A percentile compares a stretch with the other conserved stretches of the same genome.
phyloP scores from a whole-genome alignment of 2,797 vertebrate genomes.

The Cyprinella venusta region DNA sequence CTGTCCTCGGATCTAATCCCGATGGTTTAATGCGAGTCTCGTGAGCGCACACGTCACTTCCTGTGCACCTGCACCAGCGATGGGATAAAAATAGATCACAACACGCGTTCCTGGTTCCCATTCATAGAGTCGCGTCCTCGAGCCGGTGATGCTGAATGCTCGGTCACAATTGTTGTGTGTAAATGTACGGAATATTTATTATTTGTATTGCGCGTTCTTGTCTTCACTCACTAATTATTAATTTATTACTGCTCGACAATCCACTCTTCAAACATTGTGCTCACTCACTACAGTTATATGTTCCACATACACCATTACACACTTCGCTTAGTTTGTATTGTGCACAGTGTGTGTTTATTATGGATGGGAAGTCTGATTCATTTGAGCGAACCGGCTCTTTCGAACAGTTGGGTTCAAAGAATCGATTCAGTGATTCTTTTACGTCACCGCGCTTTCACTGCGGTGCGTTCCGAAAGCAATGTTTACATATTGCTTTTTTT shows the following conservation, averaged over 20 bases:
- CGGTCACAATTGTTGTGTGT: no score
- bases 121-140: slow-evolving; percentile 8
- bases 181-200: no score
- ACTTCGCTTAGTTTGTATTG: neutral
- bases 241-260: neutral
- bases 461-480: no score
- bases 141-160: neutral
- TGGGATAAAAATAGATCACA: slow-evolving; percentile 50
- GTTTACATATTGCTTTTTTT: neutral
- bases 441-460: neutral
- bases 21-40: slow-evolving; percentile 61
- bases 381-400: neutral
- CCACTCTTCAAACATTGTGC: neutral
- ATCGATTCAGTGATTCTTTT: neutral
- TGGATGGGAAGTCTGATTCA: neutral
- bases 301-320: neutral
- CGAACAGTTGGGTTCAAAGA: neutral
- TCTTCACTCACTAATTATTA: neutral
- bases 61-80: slow-evolving; percentile 71
- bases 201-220: neutral
- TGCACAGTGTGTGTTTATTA: neutral
- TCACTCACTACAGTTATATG: neutral
- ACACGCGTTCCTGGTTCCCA: slow-evolving; percentile 15
- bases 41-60: slow-evolving; percentile 76
- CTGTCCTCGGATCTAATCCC: slow-evolving; percentile 50